These are phyloP conservation scores for Drosophila anomelani DNA, from an alignment of 2,888 invertebrate species.

Conservation along the genomic window DNA sequence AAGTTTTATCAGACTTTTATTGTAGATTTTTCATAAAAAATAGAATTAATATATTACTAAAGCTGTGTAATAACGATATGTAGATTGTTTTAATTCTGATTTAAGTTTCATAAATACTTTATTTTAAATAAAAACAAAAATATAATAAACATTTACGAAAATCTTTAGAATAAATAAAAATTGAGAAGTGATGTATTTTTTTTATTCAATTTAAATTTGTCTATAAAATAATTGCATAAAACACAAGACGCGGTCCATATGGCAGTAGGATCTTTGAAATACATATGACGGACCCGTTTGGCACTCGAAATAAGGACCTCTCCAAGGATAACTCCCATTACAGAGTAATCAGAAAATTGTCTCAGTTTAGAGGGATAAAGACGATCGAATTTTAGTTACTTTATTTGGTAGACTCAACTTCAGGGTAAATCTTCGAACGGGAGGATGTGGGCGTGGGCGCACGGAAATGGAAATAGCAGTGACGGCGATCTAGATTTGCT, in stretches of 20 bases:
- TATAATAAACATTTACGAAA: too few relatives aligned
- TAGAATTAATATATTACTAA: too few relatives aligned
- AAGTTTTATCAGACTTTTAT: too few relatives aligned
- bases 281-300: neutral
- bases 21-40: neutral
- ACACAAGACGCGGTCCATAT: neutral
- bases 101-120: too few relatives aligned
- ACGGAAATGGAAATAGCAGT: slow-evolving; percentile 5
- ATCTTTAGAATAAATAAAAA: too few relatives aligned
- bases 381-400: slow-evolving; percentile 20
- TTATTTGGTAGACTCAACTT: slow-evolving; percentile 23
- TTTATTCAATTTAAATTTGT: slow-evolving; percentile 13
- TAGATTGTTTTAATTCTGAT: too few relatives aligned
- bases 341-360: neutral
- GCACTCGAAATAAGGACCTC: neutral
- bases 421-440: slow-evolving; percentile 4
- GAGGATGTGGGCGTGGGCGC: slow-evolving; percentile 2
- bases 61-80: too few relatives aligned
- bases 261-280: neutral
- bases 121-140: too few relatives aligned
- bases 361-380: neutral
- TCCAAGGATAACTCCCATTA: neutral
- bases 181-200: fast-evolving
- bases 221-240: slow-evolving; percentile 7
- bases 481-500: slow-evolving; percentile 2